A percentile compares a stretch with the other conserved stretches of the same genome.
Conservation (phyloP, 92 coral and sea anemone species). For the Bergia puertoricense region DNA sequence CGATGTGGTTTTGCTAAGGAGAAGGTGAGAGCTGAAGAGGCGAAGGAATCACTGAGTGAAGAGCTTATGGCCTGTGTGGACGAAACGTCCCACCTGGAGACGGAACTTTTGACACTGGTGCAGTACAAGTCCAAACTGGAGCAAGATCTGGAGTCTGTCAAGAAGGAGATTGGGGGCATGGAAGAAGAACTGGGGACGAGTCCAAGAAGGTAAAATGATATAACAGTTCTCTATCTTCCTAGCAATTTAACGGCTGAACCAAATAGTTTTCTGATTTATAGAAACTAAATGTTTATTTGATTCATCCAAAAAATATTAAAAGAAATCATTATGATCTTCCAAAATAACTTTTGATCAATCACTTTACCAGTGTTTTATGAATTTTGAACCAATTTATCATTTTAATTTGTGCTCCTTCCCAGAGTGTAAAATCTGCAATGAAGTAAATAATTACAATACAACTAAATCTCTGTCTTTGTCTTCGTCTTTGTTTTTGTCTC, state of each 20-base stretch:
- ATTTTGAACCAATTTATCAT: no score
- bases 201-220: slow-evolving; percentile 24
- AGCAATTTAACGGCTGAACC: not conserved
- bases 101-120: slow-evolving; percentile 79
- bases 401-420: no score
- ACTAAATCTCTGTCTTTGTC: no score
- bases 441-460: no score
- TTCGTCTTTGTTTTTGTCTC: no score
- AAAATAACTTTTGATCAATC: no score
- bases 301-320: no score
- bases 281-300: no score
- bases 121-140: slow-evolving; percentile 83
- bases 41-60: slow-evolving; percentile 63
- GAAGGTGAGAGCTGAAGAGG: slow-evolving; percentile 68
- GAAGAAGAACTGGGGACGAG: slow-evolving; percentile 71
- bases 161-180: slow-evolving; percentile 70
- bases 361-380: no score
- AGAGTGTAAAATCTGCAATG: no score
- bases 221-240: not conserved
- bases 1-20: slow-evolving; percentile 64
- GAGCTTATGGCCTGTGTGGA: slow-evolving; percentile 77
- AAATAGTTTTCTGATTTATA: no score
- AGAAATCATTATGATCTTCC: no score
- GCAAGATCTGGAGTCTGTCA: slow-evolving; percentile 72
- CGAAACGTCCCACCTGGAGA: slow-evolving; percentile 82